Base-by-base conservation (phyloP, 1,140 invertebrate species). In the Panagrolaimus sp. region DNA sequence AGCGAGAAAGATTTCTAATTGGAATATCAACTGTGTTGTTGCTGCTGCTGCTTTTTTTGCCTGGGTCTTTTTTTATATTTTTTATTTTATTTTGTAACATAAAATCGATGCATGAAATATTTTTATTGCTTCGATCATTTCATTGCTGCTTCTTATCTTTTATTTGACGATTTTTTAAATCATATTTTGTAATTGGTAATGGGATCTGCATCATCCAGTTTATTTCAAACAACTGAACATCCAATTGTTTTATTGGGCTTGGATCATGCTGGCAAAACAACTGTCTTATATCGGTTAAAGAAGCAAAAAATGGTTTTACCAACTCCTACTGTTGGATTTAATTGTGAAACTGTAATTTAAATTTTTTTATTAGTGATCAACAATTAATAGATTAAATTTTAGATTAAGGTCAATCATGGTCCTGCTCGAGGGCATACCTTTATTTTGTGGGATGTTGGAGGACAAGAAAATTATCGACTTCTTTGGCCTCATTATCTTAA, bases 251-350 rank as follows among this genome's bases (percentile, higher is more conserved):
- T 69, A 63, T 48, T 69, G 15, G 95, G 95, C 7, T 87, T 98
- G 69, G 94, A 98, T 85, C 92, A 91, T 55, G 93, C 94, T 62
- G 95, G 95, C 21, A 98, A 98, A 86, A 96, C 94, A 1, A 97
- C 94, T 1, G 91, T 93, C 48, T 88, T 97, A n/a, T 96, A 97
- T 85, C 88, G 94, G 78, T 88, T 98, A 28, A 97, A 97, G 85
- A 95, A 96, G 83, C 91, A 94, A 85, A 93, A 96, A 85, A 96
- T 96, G 85, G 89, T 96, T 65, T 94, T 94, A 85, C 94, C 94
- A 9, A 92, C 95, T 69, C 93, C 94, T 24, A 98, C 95, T 0
- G 95, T 98, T 73, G 94, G 94, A 64, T 97, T 97, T 85, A 98
- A 98, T 85, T 96, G 94, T 84, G 94, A 98, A 85, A 93, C 94